phyloP scores from a whole-genome alignment of 2,797 vertebrate species.

The Cynopterus sphinx region DNA sequence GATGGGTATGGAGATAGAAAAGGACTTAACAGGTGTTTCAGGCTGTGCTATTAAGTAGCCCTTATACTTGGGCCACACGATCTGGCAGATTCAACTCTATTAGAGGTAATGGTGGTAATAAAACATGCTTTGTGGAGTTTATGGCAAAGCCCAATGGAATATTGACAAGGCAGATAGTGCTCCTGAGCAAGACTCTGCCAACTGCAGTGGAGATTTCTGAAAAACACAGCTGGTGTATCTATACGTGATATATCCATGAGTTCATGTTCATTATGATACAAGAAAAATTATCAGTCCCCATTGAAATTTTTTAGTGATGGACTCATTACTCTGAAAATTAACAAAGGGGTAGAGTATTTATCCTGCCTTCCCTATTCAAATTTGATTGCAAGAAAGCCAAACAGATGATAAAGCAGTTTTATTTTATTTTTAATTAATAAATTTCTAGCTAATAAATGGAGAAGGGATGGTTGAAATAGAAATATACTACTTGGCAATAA shows the following conservation, averaged over 20 bases:
- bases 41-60: not conserved
- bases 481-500: not conserved
- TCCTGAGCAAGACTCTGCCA: not conserved
- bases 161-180: not conserved
- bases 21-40: not conserved
- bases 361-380: not conserved
- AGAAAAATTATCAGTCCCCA: not conserved
- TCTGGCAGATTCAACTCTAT: not conserved
- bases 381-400: not conserved
- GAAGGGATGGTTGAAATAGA: not conserved
- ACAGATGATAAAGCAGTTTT: not conserved
- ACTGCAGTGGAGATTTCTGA: not conserved
- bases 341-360: not conserved
- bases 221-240: not conserved
- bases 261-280: not conserved
- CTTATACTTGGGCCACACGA: not conserved
- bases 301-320: not conserved
- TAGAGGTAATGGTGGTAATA: not conserved
- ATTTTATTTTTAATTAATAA: not conserved
- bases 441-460: not conserved
- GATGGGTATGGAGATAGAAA: not conserved
- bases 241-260: not conserved
- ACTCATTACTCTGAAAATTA: not conserved
- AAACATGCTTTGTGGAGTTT: not conserved
- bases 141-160: not conserved